Conservation (phyloP, 2,113 vertebrate species). For the Synchiropus splendidus region DNA sequence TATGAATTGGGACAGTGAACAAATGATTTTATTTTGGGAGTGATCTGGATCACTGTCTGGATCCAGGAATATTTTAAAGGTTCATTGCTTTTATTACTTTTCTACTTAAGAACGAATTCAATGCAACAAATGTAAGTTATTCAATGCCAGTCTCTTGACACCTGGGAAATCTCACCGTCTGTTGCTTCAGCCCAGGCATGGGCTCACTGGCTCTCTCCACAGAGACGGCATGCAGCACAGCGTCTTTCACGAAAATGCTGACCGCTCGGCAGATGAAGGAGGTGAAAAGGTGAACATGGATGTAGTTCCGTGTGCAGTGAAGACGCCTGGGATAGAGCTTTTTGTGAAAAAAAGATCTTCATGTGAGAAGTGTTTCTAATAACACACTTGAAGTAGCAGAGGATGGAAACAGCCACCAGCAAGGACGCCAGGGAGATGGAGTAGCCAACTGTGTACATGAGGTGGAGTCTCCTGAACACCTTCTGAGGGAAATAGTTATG, state of each 20-base stretch:
- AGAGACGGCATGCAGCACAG: conserved; percentile 71
- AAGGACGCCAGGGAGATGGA: conserved; percentile 79
- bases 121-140: too few relatives aligned
- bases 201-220: conserved; percentile 24
- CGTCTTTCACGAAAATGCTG: conserved; percentile 85
- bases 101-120: too few relatives aligned
- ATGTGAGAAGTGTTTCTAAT: background rate
- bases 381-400: conserved; percentile 85
- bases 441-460: conserved; percentile 86
- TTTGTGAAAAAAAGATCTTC: background rate
- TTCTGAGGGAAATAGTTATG: conserved; percentile 51
- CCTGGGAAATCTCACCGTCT: conserved; percentile 60
- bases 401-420: conserved; percentile 75
- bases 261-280: conserved; percentile 83
- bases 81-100: too few relatives aligned
- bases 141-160: too few relatives aligned
- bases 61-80: too few relatives aligned
- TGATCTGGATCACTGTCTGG: too few relatives aligned
- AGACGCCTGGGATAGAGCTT: conserved; percentile 65
- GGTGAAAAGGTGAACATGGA: conserved; percentile 84
- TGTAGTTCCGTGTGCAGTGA: conserved; percentile 87
- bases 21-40: too few relatives aligned
- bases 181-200: conserved; percentile 41
- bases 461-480: conserved; percentile 80
- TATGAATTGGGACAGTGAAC: too few relatives aligned